Evolutionary conservation across 2,797 vertebrate genomes (phyloP), one percentile per base, ranked within the genome.

Genomic region (Karalla daura): DNA sequence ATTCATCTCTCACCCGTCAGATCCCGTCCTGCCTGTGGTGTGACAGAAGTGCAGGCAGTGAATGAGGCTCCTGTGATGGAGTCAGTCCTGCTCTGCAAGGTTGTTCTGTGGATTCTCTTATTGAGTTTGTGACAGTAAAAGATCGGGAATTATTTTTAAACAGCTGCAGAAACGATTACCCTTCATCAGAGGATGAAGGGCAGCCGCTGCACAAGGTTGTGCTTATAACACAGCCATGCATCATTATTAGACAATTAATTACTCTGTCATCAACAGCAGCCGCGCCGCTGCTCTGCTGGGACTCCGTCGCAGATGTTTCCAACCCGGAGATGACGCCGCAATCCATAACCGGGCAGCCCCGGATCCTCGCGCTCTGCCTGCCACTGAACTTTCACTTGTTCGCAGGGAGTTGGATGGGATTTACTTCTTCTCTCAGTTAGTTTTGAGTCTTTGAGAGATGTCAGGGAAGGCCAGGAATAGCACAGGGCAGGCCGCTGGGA

Each of bases 191-290:
- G 68, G 74, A 89, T 90, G 89, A 90, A 93, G 91, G 91, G 76
- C 87, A 83, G 75, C 66, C 54, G 20, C 74, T 60, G 63, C 70
- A 66, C 74, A 88, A 87, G 74, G 83, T 83, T 81, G 83, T 45
- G 58, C 69, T 78, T 75, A 72, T 56, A 80, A 74, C 80, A 74
- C 50, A 84, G 83, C 85, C 76, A 86, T 92, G 88, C 85, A 89
- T 93, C 92, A 92, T 89, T 90, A 91, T 92, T 91, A 91, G 85
- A 85, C 69, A 76, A 88, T 92, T 91, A 91, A 92, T 92, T 87
- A 91, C 68, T 69, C 77, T 81, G 88, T 88, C 85, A 84, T 88
- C 85, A 88, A 82, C 77, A 63, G 43, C 71, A 56, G 32, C 76
- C 49, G 66, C 65, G 64, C 39, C 49, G 17, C 50, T 45, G 40